Percentiles rank a stretch among this genome's conserved stretches.
Evolutionary conservation across 2,113 vertebrate species (phyloP).

Genomic region (Salvator merianae): DNA sequence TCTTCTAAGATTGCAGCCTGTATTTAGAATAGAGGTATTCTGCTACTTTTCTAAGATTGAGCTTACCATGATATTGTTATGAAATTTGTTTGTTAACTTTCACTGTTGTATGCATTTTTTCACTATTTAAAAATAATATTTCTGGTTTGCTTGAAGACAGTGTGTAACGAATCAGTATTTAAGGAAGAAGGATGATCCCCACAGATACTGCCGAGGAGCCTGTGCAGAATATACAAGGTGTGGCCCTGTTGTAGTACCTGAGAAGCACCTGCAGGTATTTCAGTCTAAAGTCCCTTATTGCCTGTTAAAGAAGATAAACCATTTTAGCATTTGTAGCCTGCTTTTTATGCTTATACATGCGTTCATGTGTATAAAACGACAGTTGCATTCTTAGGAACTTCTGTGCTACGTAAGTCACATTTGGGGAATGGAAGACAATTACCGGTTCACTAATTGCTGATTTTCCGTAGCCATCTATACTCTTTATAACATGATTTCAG

Average conservation of each 20-base stretch:
- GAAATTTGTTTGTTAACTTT: neutral
- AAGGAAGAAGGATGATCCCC: slow-evolving; percentile 90
- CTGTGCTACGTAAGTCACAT: too few species aligned
- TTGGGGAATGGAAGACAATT: too few species aligned
- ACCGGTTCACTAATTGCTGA: too few species aligned
- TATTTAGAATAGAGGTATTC: too few species aligned
- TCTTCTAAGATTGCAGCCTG: too few species aligned
- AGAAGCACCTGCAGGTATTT: slow-evolving; percentile 93
- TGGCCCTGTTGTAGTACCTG: slow-evolving; percentile 91
- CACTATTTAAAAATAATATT: neutral
- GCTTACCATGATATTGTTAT: too few species aligned
- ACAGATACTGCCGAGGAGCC: slow-evolving; percentile 90
- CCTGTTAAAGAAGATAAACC: neutral
- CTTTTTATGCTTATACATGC: too few species aligned
- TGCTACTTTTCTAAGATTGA: too few species aligned
- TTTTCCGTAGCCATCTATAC: too few species aligned
- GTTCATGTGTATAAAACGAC: too few species aligned
- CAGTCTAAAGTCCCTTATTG: neutral
- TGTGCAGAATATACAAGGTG: slow-evolving; percentile 88
- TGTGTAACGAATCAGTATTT: slow-evolving; percentile 93
- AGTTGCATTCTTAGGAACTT: too few species aligned
- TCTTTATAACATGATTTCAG: too few species aligned
- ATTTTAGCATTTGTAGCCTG: neutral
- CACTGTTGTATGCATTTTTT: slow-evolving; percentile 4
- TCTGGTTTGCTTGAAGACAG: slow-evolving; percentile 79